Conservation (phyloP, 2,797 vertebrate species). For the Taenioides sp. region DNA sequence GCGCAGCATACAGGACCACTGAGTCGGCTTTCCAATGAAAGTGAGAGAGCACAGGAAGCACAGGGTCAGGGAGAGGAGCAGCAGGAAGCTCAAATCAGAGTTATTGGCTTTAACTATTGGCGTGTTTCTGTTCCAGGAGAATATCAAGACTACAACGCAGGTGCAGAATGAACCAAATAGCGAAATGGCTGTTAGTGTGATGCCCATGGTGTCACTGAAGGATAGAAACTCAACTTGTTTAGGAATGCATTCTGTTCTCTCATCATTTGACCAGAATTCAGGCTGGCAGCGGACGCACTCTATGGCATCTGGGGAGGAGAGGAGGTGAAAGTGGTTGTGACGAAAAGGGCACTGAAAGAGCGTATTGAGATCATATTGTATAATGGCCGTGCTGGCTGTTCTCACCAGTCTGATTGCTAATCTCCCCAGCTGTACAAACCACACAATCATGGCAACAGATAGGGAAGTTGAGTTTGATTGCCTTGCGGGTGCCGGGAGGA, state of each 20-base stretch:
- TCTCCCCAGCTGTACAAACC: conserved; percentile 80
- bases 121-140: conserved; percentile 65
- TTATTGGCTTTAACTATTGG: conserved; percentile 81
- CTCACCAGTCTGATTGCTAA: conserved; percentile 84
- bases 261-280: conserved; percentile 80
- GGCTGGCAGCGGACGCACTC: conserved; percentile 76
- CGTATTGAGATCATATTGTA: conserved; percentile 12
- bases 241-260: conserved; percentile 73
- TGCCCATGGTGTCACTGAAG: conserved; percentile 76
- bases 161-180: conserved; percentile 75
- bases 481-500: conserved; percentile 77
- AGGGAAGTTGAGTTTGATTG: conserved; percentile 77
- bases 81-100: conserved; percentile 80
- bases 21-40: conserved; percentile 78
- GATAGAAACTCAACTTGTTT: conserved; percentile 81
- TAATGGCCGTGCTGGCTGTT: conserved; percentile 4
- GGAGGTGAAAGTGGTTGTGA: conserved; percentile 13
- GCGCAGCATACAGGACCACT: conserved; percentile 81
- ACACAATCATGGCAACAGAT: conserved; percentile 85
- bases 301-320: conserved; percentile 72
- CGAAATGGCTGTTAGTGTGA: conserved; percentile 68
- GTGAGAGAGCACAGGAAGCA: conserved; percentile 81
- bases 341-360: neutral
- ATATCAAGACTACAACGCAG: conserved; percentile 64
- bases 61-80: conserved; percentile 79